Evolutionary conservation across 2,888 invertebrate genomes (phyloP).

Genomic region (Choristoneura rosaceana): DNA sequence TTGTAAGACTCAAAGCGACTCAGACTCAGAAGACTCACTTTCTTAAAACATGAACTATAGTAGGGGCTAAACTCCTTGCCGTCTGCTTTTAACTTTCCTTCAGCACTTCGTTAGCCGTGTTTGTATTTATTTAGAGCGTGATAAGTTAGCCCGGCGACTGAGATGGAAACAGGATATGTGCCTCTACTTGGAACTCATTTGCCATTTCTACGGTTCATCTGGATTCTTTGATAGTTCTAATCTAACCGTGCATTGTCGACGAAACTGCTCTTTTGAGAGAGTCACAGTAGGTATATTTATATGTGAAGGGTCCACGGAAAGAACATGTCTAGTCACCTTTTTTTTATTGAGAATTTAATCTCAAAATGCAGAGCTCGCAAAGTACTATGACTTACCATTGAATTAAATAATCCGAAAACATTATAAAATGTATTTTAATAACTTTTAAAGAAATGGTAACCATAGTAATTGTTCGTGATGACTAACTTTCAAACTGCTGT

Average conservation of each 20-base stretch:
- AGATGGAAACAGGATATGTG: slow-evolving; percentile 74
- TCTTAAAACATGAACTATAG: slow-evolving; percentile 46
- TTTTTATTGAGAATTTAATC: no score
- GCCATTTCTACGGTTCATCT: slow-evolving; percentile 50
- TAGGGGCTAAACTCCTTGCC: slow-evolving; percentile 61
- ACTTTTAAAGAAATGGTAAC: no score
- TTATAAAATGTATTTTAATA: no score
- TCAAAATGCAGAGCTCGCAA: no score
- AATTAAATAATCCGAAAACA: no score
- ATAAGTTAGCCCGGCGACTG: slow-evolving; percentile 76
- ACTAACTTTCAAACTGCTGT: no score
- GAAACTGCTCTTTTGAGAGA: not conserved
- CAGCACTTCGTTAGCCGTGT: slow-evolving; percentile 80
- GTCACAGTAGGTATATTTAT: no score
- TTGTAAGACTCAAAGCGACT: no score
- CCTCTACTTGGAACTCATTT: slow-evolving; percentile 55
- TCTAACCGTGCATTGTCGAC: not conserved
- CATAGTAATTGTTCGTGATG: no score
- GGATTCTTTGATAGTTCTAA: slow-evolving; percentile 34
- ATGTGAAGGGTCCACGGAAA: no score
- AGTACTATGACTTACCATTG: no score
- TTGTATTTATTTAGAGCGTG: slow-evolving; percentile 81
- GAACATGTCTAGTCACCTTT: no score
- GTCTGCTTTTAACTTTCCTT: slow-evolving; percentile 79
- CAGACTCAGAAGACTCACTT: slow-evolving; percentile 10